Evolutionary conservation across 2,113 vertebrate species (phyloP).

Genomic region (Hypanus sabinus): DNA sequence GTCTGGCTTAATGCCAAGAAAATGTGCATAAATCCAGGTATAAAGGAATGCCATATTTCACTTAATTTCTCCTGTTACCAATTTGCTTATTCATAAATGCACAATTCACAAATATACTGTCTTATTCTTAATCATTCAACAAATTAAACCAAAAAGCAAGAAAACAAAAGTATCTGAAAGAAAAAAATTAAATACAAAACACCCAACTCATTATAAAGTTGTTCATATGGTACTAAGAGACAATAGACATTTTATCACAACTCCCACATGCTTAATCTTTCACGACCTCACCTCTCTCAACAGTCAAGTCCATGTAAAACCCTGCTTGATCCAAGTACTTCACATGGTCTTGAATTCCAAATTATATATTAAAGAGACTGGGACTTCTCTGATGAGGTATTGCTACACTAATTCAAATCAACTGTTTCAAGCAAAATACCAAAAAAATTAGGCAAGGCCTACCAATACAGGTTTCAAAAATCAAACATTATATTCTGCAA

Average conservation of each 20-base stretch:
- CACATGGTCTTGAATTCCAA: neutral
- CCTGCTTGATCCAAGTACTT: neutral
- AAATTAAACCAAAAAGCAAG: too few species aligned
- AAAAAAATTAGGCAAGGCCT: neutral
- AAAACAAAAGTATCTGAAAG: neutral
- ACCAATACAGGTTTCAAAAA: neutral
- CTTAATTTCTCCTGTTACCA: neutral
- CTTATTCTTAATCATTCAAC: too few species aligned
- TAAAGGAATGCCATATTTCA: neutral
- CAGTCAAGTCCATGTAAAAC: neutral
- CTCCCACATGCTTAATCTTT: neutral
- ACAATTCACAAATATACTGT: neutral
- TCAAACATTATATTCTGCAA: neutral
- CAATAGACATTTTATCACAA: neutral
- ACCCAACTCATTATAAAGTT: too few species aligned
- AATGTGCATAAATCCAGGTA: neutral
- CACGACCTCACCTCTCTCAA: neutral
- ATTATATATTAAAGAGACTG: neutral
- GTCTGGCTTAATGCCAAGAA: neutral
- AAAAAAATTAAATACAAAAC: neutral
- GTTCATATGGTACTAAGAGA: neutral
- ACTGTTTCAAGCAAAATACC: neutral
- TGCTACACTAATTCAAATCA: neutral
- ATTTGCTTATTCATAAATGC: neutral
- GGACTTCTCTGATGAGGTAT: neutral